Base-by-base conservation (phyloP, 2,797 vertebrate species). In the Alauda arvensis region DNA sequence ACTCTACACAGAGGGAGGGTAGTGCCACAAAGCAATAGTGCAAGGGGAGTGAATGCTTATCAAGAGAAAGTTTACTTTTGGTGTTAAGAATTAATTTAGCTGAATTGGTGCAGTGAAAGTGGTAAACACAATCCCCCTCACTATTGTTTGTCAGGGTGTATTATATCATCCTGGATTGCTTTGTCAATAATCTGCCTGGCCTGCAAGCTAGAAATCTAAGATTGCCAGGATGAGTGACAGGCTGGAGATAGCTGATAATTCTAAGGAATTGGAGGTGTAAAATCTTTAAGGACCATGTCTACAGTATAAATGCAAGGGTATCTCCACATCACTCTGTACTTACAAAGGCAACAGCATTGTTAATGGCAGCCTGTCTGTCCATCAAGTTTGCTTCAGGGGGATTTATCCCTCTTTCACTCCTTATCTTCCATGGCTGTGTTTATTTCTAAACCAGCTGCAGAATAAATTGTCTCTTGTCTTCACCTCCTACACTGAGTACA, bases 261-360 rank as follows among this genome's bases (percentile, higher is more conserved):
- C 98, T 98, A 98, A 98, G 98, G 98, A 98, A 99, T 98, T 99
- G 98, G 97, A 98, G 98, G 98, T 98, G 97, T 98, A 98, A 98
- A 99, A 99, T 98, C 98, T 99, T 98, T 98, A 99, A 99, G 98
- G 98, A 98, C 98, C 97, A 98, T 97, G 98, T 98, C 98, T 98
- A 97, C 97, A 97, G 97, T 96, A 98, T 98, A 99, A 99, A 99
- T 98, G 98, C 98, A 98, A 98, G 98, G 98, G 98, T 98, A 99
- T 99, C 98, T 98, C 98, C 98, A 98, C 98, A 99, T 99, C 98
- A 98, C 96, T 97, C 97, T 96, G 97, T 97, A 97, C 98, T 98
- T 98, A 98, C 98, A 98, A 98, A 98, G 97, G 97, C 97, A 98
- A 96, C 97, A 96, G 95, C 97, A 98, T 98, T 99, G 98, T 98